These are phyloP conservation scores for Agelastica alni DNA, from an alignment of 2,888 invertebrate genomes.

Conservation along the genomic window DNA sequence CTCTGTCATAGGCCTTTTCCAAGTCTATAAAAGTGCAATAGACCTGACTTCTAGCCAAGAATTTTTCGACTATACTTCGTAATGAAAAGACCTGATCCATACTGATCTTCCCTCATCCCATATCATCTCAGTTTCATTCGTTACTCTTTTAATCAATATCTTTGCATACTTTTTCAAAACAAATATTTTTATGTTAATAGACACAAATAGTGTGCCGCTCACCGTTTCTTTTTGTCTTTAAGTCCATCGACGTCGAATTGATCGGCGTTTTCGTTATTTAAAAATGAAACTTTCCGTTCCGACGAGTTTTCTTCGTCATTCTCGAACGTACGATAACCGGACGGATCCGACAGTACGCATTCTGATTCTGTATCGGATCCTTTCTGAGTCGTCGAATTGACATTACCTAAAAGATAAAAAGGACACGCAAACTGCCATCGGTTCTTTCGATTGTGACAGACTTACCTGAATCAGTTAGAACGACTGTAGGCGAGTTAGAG, in stretches of 20 bases:
- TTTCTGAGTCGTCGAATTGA: constrained; percentile 42
- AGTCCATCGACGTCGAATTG: constrained; percentile 47
- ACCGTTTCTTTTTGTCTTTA: constrained; percentile 58
- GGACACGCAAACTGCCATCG: background rate
- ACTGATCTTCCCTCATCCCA: no score
- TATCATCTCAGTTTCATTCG: no score
- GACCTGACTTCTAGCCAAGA: no score
- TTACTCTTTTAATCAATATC: no score
- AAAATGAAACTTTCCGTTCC: constrained; percentile 61
- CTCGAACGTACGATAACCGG: constrained; percentile 42
- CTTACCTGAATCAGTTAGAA: constrained; percentile 1
- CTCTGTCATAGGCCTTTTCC: no score
- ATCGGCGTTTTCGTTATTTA: constrained; percentile 53
- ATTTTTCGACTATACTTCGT: no score
- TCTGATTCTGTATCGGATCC: constrained; percentile 54
- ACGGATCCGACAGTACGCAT: constrained; percentile 55
- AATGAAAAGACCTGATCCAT: no score
- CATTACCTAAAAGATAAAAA: constrained; percentile 30
- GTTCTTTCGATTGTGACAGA: background rate
- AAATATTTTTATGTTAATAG: no score
- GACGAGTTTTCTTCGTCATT: constrained; percentile 45
- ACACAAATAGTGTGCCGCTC: constrained; percentile 35
- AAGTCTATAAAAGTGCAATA: no score
- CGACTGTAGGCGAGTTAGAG: constrained; percentile 14
- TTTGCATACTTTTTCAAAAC: no score